Evolutionary conservation across 1,140 invertebrate genomes (phyloP), one percentile per base, ranked within the genome.

Genomic region (Musca vetustissima): DNA sequence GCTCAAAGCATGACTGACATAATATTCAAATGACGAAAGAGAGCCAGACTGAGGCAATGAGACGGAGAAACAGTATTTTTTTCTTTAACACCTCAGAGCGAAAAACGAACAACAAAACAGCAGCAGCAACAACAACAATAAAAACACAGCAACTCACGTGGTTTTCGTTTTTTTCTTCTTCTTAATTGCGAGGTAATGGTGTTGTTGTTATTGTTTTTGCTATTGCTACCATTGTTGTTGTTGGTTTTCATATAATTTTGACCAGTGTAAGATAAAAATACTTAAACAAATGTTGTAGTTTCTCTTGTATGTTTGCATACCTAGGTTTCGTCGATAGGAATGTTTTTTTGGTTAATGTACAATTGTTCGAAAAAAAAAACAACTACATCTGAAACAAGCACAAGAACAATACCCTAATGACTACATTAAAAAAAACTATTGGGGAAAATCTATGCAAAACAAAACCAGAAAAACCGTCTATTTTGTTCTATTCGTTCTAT

Each of bases 241-340:
- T 21, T 52, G 21, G 19, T 57, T 14, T 57, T 28, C 28, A 28
- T n/a, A n/a, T 57, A n/a, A 36, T 43, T 61, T 61, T 61, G 57
- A 32, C 57, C 28, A 61, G 28, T 11, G 36, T 36, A 61, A 61
- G 57, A 36, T 61, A 61, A 61, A 61, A 61, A 61, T 61, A 61
- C 28, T 61, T 61, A 36, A 59, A 59, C 36, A 43, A 43, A 43
- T 43, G 3, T 43, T 43, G 36, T 43, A 43, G 36, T 43, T 43
- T 43, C 36, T 43, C 36, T 43, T 43, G 36, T 43, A 13, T 43
- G 36, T 43, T 4, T 28, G 49, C 9, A 52, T 17, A 52, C 9
- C 3, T 8, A 8, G 8, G 28, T 8, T 19, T 52, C 17, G n/a
- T 21, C 17, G 21, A 52, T 22, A 19, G 17, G 21, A 52, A 52